These are phyloP conservation scores for Psittacula cyanocephala DNA, from an alignment of 2,113 vertebrate genomes.

Conservation along the genomic window DNA sequence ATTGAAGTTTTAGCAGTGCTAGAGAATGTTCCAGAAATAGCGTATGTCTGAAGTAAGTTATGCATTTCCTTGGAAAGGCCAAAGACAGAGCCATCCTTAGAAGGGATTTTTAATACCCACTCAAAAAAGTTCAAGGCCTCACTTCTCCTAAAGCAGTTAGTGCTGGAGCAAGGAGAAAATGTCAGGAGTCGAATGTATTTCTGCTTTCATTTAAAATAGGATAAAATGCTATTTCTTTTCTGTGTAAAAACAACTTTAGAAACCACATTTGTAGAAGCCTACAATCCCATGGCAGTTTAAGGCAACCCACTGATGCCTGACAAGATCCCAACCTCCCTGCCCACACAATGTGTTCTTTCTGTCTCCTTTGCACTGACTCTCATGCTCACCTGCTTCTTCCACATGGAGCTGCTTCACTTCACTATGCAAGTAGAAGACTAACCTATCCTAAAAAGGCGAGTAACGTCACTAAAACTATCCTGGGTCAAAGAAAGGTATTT, in stretches of 20 bases:
- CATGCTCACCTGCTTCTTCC: neutral
- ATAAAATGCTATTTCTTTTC: neutral
- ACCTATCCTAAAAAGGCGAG: neutral
- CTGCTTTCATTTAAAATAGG: neutral
- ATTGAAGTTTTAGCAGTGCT: neutral
- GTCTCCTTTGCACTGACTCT: neutral
- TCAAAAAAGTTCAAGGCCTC: neutral
- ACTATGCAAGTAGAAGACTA: neutral
- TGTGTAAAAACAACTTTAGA: neutral
- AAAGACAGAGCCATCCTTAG: neutral
- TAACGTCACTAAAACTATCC: neutral
- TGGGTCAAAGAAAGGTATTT: neutral
- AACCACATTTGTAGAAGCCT: neutral
- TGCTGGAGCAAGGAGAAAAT: neutral
- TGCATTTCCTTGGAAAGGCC: neutral
- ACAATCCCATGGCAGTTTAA: neutral
- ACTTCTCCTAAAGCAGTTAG: neutral
- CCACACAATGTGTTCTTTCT: neutral
- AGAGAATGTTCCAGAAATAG: neutral
- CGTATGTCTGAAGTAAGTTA: neutral
- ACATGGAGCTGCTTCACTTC: neutral
- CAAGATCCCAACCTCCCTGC: neutral
- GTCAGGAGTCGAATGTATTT: neutral
- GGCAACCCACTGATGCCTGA: neutral
- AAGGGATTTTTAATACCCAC: neutral